Base-by-base conservation (phyloP, 2,797 vertebrate genomes). In the Spea hammondii region DNA sequence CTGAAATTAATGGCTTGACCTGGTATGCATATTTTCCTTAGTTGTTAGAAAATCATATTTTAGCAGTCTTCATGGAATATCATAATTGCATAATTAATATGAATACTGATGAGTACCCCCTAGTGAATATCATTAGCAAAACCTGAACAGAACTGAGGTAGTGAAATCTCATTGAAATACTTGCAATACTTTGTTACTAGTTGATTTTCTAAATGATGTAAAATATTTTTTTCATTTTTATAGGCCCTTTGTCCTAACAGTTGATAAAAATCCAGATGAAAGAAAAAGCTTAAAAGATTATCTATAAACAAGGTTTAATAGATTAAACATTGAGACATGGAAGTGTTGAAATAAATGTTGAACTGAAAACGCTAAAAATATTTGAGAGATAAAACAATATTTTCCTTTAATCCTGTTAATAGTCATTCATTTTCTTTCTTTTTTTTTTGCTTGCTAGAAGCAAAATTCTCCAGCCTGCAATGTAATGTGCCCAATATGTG, bases 41-140 rank as follows among this genome's bases (percentile, higher is more conserved):
- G 74, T 77, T 76, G 74, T 72, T 72, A 77, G 79, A 60, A 81
- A 77, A 76, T 76, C 74, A 76, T 72, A 68, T 81, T 72, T 81
- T 81, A 81, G 77, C 74, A 72, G 79, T 74, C 79, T 76, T 81
- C 69, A 76, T 72, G 74, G 69, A 76, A 81, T 77, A 77, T 72
- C 72, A 62, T 81, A 81, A 81, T 76, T 81, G 74, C 74, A 77
- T 81, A 81, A 81, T 81, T 81, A 81, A 81, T 81, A 81, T 72
- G 79, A 77, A 81, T 77, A 72, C 72, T 72, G 74, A 81, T 76
- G 70, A 81, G 74, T 77, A 81, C 79, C 74, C 74, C 74, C 69
- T 72, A 76, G 79, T 76, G 68, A 72, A 81, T 72, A 60, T 76
- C 69, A 81, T 72, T 81, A 76, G 79, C 74, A 81, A 81, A 76